Percentiles rank a stretch among this genome's conserved stretches.
Conservation (phyloP, 2,888 invertebrate species). For the Dendrolimus houi region DNA sequence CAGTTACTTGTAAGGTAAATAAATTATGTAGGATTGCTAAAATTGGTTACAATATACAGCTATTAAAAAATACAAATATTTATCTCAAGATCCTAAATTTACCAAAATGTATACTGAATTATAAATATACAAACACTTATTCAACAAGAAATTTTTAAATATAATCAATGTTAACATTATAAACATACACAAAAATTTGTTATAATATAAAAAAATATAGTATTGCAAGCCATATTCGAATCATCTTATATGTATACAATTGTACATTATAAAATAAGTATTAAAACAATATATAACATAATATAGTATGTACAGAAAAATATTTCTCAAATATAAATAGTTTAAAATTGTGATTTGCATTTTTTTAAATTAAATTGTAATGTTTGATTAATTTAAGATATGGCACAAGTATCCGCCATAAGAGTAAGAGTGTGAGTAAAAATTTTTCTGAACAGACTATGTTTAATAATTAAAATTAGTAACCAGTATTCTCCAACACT, state of each 20-base stretch:
- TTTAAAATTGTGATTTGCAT: no score
- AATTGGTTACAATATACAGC: no score
- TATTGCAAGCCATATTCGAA: slow-evolving; percentile 4
- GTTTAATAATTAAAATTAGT: background rate
- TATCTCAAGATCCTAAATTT: no score
- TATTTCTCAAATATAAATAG: background rate
- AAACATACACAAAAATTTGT: background rate
- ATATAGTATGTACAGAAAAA: slow-evolving; percentile 8
- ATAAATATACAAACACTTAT: background rate
- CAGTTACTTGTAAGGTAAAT: no score
- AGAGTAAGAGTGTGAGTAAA: no score
- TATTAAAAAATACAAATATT: no score
- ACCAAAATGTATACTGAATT: background rate
- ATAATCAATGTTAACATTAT: background rate
- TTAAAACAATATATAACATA: slow-evolving; percentile 13
- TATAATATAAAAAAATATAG: slow-evolving; percentile 5
- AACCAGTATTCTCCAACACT: background rate
- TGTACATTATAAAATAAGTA: slow-evolving; percentile 14
- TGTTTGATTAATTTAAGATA: background rate
- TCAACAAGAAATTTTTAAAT: background rate
- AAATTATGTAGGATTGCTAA: no score
- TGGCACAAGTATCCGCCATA: background rate
- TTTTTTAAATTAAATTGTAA: no score
- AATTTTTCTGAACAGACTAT: slow-evolving; percentile 24
- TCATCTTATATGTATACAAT: background rate